Base-by-base conservation (phyloP, 23 tunicate genomes). In the Clavelina lepadiformis region DNA sequence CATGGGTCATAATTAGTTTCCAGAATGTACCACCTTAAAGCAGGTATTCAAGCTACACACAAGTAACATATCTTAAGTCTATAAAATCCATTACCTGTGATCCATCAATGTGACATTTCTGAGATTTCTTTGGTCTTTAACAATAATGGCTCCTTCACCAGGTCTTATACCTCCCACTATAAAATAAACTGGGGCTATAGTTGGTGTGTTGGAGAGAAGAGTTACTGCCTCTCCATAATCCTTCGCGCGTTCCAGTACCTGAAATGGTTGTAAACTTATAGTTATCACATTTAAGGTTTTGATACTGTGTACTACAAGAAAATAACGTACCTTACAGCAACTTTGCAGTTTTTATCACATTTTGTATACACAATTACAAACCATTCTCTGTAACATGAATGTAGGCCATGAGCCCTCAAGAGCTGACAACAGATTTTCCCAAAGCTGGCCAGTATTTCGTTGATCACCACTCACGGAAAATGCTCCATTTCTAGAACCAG, bases 1-100 rank as follows among this genome's bases (percentile, higher is more conserved):
- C 97, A 89, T 15, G 97, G 97, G 36, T 89, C 97, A 63, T 89
- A 89, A 46, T 89, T 89, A 45, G 97, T 89, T 56, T 89, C 89
- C 44, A 89, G 73, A 27, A 89, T 41, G 50, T 57, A 89, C 97
- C 97, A 89, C 6, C 89, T 89, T 55, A 18, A 47, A 36, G n/a
- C 5, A 8, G 13, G 15, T 8, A 11, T 41, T 41, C 13, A 11
- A 41, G 15, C 49, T 8, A 15, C 49, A 8, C 49, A 41, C n/a
- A n/a, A n/a, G n/a, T n/a, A n/a, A n/a, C n/a, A n/a, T n/a, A n/a
- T n/a, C n/a, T n/a, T n/a, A n/a, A n/a, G n/a, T n/a, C n/a, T n/a
- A n/a, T n/a, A n/a, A n/a, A n/a, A n/a, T n/a, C n/a, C n/a, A n/a
- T 46, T 7, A 66, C 72, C 29, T 46, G 35, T 46, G 18, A 13